These are phyloP conservation scores for Drosophila heteroneura DNA, from an alignment of 2,888 invertebrate genomes.

Conservation along the genomic window DNA sequence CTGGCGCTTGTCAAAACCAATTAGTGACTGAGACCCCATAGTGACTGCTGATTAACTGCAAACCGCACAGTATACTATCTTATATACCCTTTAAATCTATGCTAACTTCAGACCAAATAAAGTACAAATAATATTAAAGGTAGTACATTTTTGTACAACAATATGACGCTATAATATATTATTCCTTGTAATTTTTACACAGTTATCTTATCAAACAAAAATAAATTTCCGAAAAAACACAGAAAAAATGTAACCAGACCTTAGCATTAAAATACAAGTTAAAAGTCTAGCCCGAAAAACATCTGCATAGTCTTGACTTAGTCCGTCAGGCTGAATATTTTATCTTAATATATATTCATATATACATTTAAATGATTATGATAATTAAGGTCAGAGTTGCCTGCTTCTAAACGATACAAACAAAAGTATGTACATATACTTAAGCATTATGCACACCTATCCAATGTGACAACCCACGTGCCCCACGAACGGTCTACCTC, in stretches of 20 bases:
- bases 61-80: neutral
- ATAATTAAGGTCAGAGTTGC: slow-evolving; percentile 39
- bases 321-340: slow-evolving; percentile 3
- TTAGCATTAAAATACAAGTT: neutral
- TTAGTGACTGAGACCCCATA: slow-evolving; percentile 48
- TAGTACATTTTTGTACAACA: rapidly evolving
- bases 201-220: neutral
- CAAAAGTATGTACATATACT: slow-evolving; percentile 25
- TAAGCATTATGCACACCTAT: slow-evolving; percentile 30
- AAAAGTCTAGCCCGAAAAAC: neutral
- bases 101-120: neutral
- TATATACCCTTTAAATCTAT: slow-evolving; percentile 24
- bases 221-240: neutral
- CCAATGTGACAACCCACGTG: slow-evolving; percentile 4
- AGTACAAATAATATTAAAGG: neutral
- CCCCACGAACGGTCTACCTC: slow-evolving; percentile 5
- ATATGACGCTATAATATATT: neutral
- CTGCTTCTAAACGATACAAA: neutral
- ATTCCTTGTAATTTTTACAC: neutral
- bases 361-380: slow-evolving; percentile 29
- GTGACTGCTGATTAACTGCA: slow-evolving; percentile 28
- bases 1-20: slow-evolving; percentile 63
- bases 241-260: rapidly evolving
- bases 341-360: neutral
- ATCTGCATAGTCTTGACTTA: neutral